Conservation (phyloP, 2,888 invertebrate genomes). For the Caradrina kadenii region DNA sequence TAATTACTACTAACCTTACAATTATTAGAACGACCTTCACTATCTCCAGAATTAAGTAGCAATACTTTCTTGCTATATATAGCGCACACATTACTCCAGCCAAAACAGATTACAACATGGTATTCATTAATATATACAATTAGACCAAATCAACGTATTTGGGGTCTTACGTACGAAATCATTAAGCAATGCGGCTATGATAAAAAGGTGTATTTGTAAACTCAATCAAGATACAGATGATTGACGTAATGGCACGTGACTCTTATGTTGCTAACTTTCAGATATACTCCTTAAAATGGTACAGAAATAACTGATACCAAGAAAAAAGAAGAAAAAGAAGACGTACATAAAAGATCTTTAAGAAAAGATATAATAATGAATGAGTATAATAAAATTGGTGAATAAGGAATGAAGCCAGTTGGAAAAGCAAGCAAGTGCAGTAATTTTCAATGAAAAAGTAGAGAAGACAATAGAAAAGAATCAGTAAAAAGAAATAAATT, state of each 20-base stretch:
- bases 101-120: constrained; percentile 38
- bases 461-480: too few relatives aligned
- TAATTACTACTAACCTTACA: too few relatives aligned
- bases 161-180: constrained; percentile 19
- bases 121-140: constrained; percentile 30
- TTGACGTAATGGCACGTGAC: constrained; percentile 24
- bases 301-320: too few relatives aligned
- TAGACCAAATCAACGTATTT: constrained; percentile 18
- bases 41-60: constrained; percentile 2
- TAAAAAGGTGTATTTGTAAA: constrained; percentile 24
- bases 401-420: too few relatives aligned
- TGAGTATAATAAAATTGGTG: too few relatives aligned
- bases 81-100: constrained; percentile 1
- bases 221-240: constrained; percentile 13
- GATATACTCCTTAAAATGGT: too few relatives aligned
- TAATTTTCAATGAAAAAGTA: too few relatives aligned
- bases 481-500: too few relatives aligned
- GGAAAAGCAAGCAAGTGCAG: too few relatives aligned
- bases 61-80: constrained; percentile 13
- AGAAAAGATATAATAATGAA: too few relatives aligned
- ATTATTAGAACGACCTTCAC: constrained; percentile 15
- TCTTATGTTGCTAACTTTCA: constrained; percentile 1
- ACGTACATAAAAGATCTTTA: too few relatives aligned
- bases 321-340: too few relatives aligned
- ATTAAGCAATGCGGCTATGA: constrained; percentile 18